Evolutionary conservation across 2,888 invertebrate species (phyloP), one percentile per base, ranked within the genome.

Genomic region (Hylaea fasciaria): DNA sequence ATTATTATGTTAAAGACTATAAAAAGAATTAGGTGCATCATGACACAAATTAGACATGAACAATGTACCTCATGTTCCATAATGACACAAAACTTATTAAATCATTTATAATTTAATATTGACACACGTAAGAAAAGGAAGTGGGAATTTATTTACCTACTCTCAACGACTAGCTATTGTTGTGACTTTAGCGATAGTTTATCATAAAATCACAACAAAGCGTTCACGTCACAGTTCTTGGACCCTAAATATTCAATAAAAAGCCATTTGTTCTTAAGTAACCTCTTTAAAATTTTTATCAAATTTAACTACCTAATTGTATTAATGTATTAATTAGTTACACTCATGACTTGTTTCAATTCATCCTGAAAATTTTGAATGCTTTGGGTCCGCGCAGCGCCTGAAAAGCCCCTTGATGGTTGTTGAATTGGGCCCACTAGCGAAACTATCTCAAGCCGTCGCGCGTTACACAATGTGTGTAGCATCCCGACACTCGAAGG

Each of bases 281-380:
- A 87, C 85, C 82, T 88, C 82, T 85, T 89, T 87, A 89, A 90
- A 91, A 89, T 57, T 80, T 86, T 88, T 90, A 88, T 88, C 88
- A 88, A 89, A 87, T 88, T 89, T 82, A 81, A 85, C 91, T 92
- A 92, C 84, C 89, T 91, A 91, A 85, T 83, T n/a, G n/a, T n/a
- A n/a, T n/a, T 22, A 3, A 22, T 22, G 22, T 22, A 62, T 86
- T 85, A 83, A 44, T 50, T 45, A 83, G 72, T 83, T 83, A 80
- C 74, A 74, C 75, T 83, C 83, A 82, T 83, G 86, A 84, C 84
- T 84, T 81, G 77, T 77, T 81, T 82, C 69, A 76, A 81, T 79
- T 81, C 70, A 76, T 84, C 58, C 80, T 79, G 83, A 81, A 83
- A 80, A 71, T 84, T 87, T 83, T 67, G 79, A 87, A 81, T 81